Base-by-base conservation (phyloP, 2,888 invertebrate genomes). In the Amblyjoppa proteus region DNA sequence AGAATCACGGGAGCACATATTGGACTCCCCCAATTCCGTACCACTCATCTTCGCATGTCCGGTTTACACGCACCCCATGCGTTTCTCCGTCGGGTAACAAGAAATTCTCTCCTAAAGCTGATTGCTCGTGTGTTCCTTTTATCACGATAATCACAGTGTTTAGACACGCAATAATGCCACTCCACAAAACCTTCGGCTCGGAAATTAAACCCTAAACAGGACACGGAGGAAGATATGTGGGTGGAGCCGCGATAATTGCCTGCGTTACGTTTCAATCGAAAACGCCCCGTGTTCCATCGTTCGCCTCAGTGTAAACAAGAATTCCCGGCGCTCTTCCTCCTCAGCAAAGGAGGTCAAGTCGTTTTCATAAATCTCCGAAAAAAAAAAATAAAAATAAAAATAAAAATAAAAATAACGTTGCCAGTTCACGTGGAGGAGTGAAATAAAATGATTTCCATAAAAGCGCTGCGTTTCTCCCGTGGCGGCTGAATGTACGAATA, bases 361-460 rank as follows among this genome's bases (percentile, higher is more conserved):
- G 76, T 84, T 80, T 81, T 77, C 64, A 81, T 81, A 81, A 84
- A 84, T 84, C 84, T 45, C 68, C 28, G 77, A 81, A 80, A 77
- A 16, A 16, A 49, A 16, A 45, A 45, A 73, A 20, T 7, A 58
- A 58, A 49, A 49, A 41, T 1, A 16, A 45, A 45, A 73, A 20
- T 7, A 58, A 58, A 49, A 49, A 41, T 1, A 11, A 49, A 1
- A 49, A 49, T 49, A 16, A 49, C 45, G 16, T 41, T 41, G 71
- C 49, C 28, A n/a, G 76, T 49, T 41, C 66, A n/a, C 45, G 81
- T 66, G 13, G 56, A 49, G 28, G 11, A 58, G 73, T 73, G 77
- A 61, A 80, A 71, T 80, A 73, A 74, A 25, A 41, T 53, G 20
- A 84, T 81, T 84, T 77, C 61, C 81, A 84, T 84, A 81, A 84